A percentile compares a stretch with the other conserved stretches of the same genome.
Conservation (phyloP, 2,113 vertebrate genomes). For the Mus pahari region DNA sequence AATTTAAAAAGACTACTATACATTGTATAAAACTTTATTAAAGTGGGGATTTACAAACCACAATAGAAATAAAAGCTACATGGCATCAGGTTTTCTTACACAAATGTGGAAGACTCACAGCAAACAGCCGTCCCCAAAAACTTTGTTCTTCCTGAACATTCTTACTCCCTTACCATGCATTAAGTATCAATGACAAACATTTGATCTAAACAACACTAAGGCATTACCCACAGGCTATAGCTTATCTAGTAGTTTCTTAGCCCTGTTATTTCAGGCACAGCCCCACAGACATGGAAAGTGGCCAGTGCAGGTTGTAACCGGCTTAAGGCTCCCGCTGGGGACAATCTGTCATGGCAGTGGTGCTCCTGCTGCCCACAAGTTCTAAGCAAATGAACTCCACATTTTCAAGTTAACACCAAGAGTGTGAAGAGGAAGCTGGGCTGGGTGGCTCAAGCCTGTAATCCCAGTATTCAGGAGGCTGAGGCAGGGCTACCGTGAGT, state of each 20-base stretch:
- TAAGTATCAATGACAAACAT: constrained; percentile 62
- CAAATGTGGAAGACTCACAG: constrained; percentile 50
- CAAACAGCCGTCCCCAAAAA: constrained; percentile 71
- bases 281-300: constrained; percentile 28
- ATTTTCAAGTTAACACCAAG: constrained; percentile 62
- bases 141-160: constrained; percentile 68
- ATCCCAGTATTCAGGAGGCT: background rate
- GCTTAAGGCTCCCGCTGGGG: background rate
- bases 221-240: constrained; percentile 60
- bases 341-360: background rate
- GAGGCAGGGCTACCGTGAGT: background rate
- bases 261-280: constrained; percentile 2
- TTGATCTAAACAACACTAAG: constrained; percentile 65
- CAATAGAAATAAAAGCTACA: constrained; percentile 73
- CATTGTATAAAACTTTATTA: constrained; percentile 80
- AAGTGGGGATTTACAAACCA: constrained; percentile 74
- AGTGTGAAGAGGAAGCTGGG: constrained; percentile 20
- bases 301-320: background rate
- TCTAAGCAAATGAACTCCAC: constrained; percentile 29
- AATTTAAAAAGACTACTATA: constrained; percentile 18
- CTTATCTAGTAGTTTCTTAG: constrained; percentile 49
- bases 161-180: constrained; percentile 54
- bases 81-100: constrained; percentile 65
- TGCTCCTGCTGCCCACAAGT: background rate
- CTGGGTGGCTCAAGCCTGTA: background rate